Conservation (phyloP, 2,113 vertebrate genomes). For the Scomber japonicus region DNA sequence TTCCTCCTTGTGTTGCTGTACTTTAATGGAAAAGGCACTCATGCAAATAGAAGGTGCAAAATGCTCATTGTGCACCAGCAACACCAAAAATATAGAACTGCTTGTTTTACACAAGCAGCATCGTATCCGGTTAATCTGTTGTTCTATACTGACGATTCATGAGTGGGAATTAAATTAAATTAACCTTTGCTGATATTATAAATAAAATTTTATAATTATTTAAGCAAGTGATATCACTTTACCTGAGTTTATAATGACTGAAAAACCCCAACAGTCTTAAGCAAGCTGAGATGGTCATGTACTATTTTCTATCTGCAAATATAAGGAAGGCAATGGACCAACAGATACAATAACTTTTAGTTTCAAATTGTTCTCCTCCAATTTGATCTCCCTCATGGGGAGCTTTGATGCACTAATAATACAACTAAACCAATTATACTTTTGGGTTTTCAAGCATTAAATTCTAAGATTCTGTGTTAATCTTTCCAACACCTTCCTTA, state of each 20-base stretch:
- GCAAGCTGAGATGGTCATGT: constrained; percentile 1
- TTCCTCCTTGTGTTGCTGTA: constrained; percentile 62
- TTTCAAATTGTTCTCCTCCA: constrained; percentile 2
- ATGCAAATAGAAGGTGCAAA: constrained; percentile 69
- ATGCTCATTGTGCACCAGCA: constrained; percentile 30
- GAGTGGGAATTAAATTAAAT: constrained; percentile 15
- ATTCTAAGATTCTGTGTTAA: too few species aligned
- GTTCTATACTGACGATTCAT: neutral
- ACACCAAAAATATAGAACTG: constrained; percentile 35
- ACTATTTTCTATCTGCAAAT: constrained; percentile 17
- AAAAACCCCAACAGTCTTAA: constrained; percentile 19
- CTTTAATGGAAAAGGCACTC: constrained; percentile 77
- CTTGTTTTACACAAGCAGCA: constrained; percentile 45
- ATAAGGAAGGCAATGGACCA: neutral
- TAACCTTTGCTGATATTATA: constrained; percentile 34
- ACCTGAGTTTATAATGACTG: constrained; percentile 13
- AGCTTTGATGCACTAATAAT: neutral
- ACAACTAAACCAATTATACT: neutral
- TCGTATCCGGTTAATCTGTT: constrained; percentile 27
- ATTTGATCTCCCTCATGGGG: neutral
- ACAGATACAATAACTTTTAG: neutral
- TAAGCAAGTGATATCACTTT: constrained; percentile 13
- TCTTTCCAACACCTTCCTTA: neutral
- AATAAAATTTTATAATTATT: constrained; percentile 6
- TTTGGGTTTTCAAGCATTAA: neutral